Conservation (phyloP, 2,113 vertebrate genomes). For the Mixornis gularis region DNA sequence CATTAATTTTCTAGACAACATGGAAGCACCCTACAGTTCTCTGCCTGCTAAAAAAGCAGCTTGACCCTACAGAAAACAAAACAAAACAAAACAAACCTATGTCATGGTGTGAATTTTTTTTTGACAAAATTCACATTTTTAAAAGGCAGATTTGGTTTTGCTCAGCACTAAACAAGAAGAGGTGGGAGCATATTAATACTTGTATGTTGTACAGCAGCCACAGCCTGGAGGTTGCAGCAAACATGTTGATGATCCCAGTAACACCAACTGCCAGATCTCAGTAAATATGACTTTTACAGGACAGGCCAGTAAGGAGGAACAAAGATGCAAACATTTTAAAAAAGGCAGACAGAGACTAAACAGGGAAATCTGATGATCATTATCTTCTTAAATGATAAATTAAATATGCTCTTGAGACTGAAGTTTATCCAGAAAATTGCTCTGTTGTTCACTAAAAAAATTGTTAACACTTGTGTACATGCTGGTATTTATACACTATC, state of each 20-base stretch:
- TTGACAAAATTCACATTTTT: background rate
- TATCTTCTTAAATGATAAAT: background rate
- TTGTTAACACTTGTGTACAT: background rate
- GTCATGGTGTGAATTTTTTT: background rate
- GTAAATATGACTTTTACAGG: background rate
- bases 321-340: background rate
- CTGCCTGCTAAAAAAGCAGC: background rate
- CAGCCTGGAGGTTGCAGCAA: background rate
- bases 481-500: background rate
- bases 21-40: background rate
- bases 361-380: background rate
- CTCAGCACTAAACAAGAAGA: background rate
- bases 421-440: background rate
- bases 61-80: background rate
- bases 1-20: background rate
- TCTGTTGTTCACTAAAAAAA: background rate
- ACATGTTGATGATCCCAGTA: background rate
- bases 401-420: background rate
- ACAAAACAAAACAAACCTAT: background rate
- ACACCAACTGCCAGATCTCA: background rate
- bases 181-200: background rate
- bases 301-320: background rate
- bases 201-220: background rate
- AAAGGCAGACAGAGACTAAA: background rate
- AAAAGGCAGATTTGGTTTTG: background rate